Conservation (phyloP, 2,888 invertebrate species). For the Archaeoteleia sp. region DNA sequence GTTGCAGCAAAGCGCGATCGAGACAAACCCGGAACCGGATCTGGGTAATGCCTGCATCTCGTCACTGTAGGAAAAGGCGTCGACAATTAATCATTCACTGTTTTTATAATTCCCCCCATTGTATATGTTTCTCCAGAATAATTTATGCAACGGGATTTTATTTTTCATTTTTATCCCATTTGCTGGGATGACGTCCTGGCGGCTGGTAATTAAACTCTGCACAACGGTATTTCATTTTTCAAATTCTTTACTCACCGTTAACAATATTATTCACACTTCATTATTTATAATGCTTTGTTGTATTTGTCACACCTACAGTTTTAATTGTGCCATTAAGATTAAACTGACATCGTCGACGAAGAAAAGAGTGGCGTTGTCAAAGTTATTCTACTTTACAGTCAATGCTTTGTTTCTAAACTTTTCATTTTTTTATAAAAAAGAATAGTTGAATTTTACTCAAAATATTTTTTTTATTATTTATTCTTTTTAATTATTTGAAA, state of each 20-base stretch:
- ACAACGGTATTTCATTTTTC: conserved; percentile 11
- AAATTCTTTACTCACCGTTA: no score
- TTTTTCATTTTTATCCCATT: conserved; percentile 16
- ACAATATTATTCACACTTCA: not conserved
- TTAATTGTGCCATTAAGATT: no score
- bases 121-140: conserved; percentile 19
- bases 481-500: no score
- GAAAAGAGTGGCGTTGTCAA: no score
- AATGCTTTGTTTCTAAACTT: no score
- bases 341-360: no score
- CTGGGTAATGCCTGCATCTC: conserved; percentile 45
- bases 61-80: conserved; percentile 46
- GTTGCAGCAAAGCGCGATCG: conserved; percentile 33
- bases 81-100: conserved; percentile 46
- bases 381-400: no score
- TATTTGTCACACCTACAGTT: no score
- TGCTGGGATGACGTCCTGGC: conserved; percentile 5
- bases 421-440: no score
- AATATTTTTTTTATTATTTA: no score
- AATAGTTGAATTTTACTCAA: no score
- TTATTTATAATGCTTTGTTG: not conserved
- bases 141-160: conserved; percentile 34
- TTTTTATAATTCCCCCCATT: conserved; percentile 24
- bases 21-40: conserved; percentile 60
- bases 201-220: conserved; percentile 9